Evolutionary conservation across 2,888 invertebrate species (phyloP).

Genomic region (Sepiola atlantica): DNA sequence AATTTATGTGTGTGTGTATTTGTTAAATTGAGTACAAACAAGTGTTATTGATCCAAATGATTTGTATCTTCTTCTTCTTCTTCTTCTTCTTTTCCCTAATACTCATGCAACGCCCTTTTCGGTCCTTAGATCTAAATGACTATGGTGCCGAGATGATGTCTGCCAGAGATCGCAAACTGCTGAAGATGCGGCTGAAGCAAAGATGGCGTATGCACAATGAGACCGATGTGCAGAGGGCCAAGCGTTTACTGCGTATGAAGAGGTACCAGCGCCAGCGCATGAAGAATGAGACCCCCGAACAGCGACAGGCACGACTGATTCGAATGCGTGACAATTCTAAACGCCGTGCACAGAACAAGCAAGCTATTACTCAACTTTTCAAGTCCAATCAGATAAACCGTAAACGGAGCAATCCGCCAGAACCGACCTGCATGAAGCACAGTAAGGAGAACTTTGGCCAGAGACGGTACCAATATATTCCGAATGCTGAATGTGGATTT

Average conservation of each 20-base stretch:
- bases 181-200: slow-evolving; percentile 43
- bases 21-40: background rate
- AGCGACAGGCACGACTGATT: background rate
- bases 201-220: slow-evolving; percentile 36
- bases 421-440: background rate
- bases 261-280: slow-evolving; percentile 38
- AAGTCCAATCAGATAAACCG: background rate
- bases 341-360: background rate
- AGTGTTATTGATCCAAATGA: background rate
- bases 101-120: slow-evolving; percentile 32
- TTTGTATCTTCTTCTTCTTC: background rate
- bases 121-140: slow-evolving; percentile 32
- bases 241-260: slow-evolving; percentile 33
- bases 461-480: background rate
- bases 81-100: background rate
- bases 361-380: background rate
- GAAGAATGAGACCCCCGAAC: background rate
- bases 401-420: background rate
- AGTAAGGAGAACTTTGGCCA: background rate
- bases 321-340: slow-evolving; percentile 38
- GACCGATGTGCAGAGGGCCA: background rate
- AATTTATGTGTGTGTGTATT: background rate
- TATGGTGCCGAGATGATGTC: slow-evolving; percentile 43
- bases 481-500: background rate
- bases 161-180: slow-evolving; percentile 15